A percentile compares a stretch with the other conserved stretches of the same genome.
These are phyloP conservation scores for Piprites chloris DNA, from an alignment of 2,113 vertebrate species.

Conservation along the genomic window DNA sequence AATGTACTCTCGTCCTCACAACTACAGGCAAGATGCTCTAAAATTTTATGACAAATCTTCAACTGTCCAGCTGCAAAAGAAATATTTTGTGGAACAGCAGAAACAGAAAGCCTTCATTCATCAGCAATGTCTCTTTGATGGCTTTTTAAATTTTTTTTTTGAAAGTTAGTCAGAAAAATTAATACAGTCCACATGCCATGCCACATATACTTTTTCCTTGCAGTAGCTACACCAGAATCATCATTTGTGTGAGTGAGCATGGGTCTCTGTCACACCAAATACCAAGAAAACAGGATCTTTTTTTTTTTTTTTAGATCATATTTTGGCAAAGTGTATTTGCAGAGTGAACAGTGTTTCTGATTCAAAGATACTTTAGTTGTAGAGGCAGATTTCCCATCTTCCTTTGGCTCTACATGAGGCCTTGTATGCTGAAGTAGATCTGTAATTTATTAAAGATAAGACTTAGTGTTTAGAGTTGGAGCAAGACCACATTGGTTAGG, in stretches of 20 bases:
- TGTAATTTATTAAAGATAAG: not conserved
- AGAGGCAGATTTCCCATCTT: not conserved
- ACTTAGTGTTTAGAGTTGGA: not conserved
- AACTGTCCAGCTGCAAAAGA: slow-evolving; percentile 64
- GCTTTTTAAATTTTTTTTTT: not conserved
- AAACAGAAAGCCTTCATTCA: slow-evolving; percentile 52
- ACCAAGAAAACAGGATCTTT: not conserved
- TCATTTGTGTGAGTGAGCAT: not conserved
- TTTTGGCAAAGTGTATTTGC: not conserved
- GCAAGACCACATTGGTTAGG: not conserved
- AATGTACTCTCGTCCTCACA: slow-evolving; percentile 44
- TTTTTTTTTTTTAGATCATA: not conserved
- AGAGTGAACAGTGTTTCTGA: not conserved
- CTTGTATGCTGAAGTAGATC: not conserved
- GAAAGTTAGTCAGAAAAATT: not conserved
- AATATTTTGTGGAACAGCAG: slow-evolving; percentile 25
- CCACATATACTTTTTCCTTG: not conserved
- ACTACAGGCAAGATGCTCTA: slow-evolving; percentile 37
- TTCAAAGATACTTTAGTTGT: not conserved
- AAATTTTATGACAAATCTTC: slow-evolving; percentile 56
- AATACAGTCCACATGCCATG: not conserved
- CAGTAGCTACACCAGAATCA: not conserved
- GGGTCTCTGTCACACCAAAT: not conserved
- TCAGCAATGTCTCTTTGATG: slow-evolving; percentile 12
- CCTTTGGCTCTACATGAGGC: not conserved